A percentile compares a stretch with the other conserved stretches of the same genome.
Conservation (phyloP, 2,888 invertebrate species). For the Drosophila aldrichi region DNA sequence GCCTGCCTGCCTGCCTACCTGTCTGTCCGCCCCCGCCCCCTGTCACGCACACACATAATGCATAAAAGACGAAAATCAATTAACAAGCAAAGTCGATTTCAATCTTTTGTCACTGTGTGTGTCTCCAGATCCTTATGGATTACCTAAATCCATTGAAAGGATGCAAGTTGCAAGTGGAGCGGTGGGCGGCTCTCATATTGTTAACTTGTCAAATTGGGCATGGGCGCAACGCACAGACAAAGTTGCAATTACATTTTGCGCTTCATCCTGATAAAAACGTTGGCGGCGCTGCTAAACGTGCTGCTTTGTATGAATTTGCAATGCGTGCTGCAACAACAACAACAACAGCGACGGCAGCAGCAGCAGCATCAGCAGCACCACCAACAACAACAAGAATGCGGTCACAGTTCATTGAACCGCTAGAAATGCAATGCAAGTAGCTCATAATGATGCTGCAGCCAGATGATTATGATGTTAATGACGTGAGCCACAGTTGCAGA, state of each 20-base stretch:
- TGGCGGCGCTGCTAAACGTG: conserved; percentile 44
- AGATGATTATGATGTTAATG: conserved; percentile 26
- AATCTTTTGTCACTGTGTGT: conserved; percentile 6
- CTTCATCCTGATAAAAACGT: conserved; percentile 49
- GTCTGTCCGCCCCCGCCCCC: background rate
- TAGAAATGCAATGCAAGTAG: conserved; percentile 57
- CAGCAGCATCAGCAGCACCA: conserved; percentile 1
- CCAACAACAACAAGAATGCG: conserved; percentile 56
- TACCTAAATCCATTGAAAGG: background rate
- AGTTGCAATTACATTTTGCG: conserved; percentile 58
- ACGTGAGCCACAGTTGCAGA: conserved; percentile 25
- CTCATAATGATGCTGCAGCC: conserved; percentile 33
- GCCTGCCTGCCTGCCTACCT: background rate
- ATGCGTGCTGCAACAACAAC: conserved; percentile 44
- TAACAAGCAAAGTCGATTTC: conserved; percentile 33
- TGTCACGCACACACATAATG: background rate
- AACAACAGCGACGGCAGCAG: background rate
- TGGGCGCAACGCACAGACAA: conserved; percentile 20
- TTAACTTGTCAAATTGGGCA: conserved; percentile 3
- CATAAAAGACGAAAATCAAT: conserved; percentile 43
- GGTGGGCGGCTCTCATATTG: conserved; percentile 5
- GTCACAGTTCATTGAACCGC: conserved; percentile 75
- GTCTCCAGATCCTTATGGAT: background rate
- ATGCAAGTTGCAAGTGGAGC: background rate
- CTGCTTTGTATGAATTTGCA: conserved; percentile 62